Conservation (phyloP, 2,888 invertebrate species). For the Gonocerus acuteangulatus region DNA sequence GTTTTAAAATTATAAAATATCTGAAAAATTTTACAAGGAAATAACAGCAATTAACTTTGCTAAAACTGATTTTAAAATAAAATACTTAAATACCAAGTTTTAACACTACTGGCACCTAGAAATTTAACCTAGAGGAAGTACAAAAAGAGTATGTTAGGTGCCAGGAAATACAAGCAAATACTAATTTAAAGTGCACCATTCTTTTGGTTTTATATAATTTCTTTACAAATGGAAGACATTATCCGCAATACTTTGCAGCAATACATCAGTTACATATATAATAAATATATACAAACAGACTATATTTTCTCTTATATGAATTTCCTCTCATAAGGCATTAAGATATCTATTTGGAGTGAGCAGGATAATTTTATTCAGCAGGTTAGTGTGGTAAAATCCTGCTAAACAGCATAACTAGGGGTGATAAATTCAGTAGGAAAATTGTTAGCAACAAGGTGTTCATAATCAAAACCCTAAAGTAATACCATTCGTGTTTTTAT, state of each 20-base stretch:
- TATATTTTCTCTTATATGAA: constrained; percentile 34
- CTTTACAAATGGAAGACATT: constrained; percentile 34
- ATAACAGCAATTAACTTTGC: constrained; percentile 15
- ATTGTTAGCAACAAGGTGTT: neutral
- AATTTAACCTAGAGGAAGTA: constrained; percentile 25
- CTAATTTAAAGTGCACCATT: constrained; percentile 21
- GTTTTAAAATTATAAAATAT: constrained; percentile 17
- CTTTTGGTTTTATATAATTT: constrained; percentile 28
- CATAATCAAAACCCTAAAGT: too few relatives aligned
- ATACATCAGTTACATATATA: constrained; percentile 20
- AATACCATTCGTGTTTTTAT: too few relatives aligned
- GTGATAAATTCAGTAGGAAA: constrained; percentile 18
- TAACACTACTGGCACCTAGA: constrained; percentile 26
- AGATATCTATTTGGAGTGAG: constrained; percentile 33
- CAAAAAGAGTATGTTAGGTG: constrained; percentile 25
- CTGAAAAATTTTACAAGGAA: constrained; percentile 17
- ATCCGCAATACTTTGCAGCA: constrained; percentile 27
- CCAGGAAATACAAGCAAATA: constrained; percentile 24
- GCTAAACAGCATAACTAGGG: constrained; percentile 22
- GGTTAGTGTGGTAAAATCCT: constrained; percentile 15
- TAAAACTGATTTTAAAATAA: constrained; percentile 17
- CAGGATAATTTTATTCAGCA: constrained; percentile 29
- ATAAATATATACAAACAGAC: constrained; percentile 33
- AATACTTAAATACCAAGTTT: constrained; percentile 20
- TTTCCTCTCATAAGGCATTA: constrained; percentile 35